Base-by-base conservation (phyloP, 2,113 vertebrate genomes). In the Phodopus roborovskii region DNA sequence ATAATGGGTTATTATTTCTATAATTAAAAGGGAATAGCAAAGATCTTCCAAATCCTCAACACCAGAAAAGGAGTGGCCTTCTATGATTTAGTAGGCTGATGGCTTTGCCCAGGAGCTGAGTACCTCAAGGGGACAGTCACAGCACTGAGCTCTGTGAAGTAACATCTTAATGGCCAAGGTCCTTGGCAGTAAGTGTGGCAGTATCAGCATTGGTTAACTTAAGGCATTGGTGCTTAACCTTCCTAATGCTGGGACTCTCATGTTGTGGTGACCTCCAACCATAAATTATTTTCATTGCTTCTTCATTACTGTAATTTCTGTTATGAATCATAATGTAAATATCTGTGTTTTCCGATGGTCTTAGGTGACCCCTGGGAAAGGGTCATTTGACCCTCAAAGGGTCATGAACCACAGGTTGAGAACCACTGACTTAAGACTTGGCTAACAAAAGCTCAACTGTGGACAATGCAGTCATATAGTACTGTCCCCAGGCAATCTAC, bases 11-110 rank as follows among this genome's bases (percentile, higher is more conserved):
- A 33, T 79, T 39, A 85, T 30, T 75, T 84, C 26, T 22, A 12
- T 82, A 90, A 64, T 42, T 95, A 22, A 90, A 90, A 87, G 78
- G 48, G 42, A 90, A 64, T n/a, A 53, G 10, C 79, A 60, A 92
- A 74, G 24, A 26, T 60, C 28, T 16, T 42, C 8, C 4, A 58
- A 82, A 62, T 30, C 10, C 2, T 73, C 66, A 87, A 70, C 33
- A 78, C 28, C 82, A 73, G 81, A 50, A 58, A 33, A 79, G 73
- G 39, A 78, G 26, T 5, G 66, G 11, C n/a, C 33, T 16, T 82
- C 3, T 4, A 11, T 1, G 24, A 36, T 20, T 64, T 30, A 28
- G 45, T 26, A 91, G 30, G 58, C 3, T 33, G 45, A 7, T 10
- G n/a, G n/a, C n/a, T n/a, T n/a, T n/a, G 62, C 60, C 28, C 36